Base-by-base conservation (phyloP, 2,113 vertebrate species). In the Eurystomus gularis region DNA sequence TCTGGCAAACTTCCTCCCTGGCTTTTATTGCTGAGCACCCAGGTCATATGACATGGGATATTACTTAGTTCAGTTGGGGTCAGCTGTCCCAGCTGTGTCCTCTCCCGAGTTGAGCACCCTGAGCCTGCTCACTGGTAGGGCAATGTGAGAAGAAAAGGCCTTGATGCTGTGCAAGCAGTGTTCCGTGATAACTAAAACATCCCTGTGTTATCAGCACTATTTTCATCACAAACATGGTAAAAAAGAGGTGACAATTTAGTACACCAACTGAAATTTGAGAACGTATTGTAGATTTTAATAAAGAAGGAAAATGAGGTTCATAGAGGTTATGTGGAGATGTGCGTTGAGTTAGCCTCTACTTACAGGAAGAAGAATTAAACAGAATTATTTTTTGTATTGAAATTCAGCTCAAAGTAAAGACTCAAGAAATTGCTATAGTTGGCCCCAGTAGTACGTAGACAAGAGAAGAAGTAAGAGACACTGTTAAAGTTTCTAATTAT, bases 61-160 rank as follows among this genome's bases (percentile, higher is more conserved):
- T 20, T 26, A 10, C 33, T 66, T 9, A 20, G 71, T 35, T 46
- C 37, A 28, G 11, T 4, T 15, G 52, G 31, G 35, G 20, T 57
- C 40, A 49, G 20, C 61, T 40, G 37, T 64, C 37, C 35, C 37
- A 25, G 15, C 31, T 70, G 2, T 55, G 25, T 23, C 21, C 48
- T 7, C 61, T 80, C 23, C 13, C 35, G 55, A 0, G 14, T 46
- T 46, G 39, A 54, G 46, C 46, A 42, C 12, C 17, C 11, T 16
- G 31, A 62, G 20, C 19, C 29, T 31, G 0, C n/a, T 64, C 2
- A 0, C n/a, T 51, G 31, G 8, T 40, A 37, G 13, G 25, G 2
- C 19, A 5, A 18, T 3, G 10, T 29, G 52, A 44, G n/a, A 4
- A 39, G 6, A 13, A 44, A 16, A 55, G 44, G 19, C 52, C 70